phyloP scores from a whole-genome alignment of 2,113 vertebrate genomes.

The Opisthocomus hoazin region DNA sequence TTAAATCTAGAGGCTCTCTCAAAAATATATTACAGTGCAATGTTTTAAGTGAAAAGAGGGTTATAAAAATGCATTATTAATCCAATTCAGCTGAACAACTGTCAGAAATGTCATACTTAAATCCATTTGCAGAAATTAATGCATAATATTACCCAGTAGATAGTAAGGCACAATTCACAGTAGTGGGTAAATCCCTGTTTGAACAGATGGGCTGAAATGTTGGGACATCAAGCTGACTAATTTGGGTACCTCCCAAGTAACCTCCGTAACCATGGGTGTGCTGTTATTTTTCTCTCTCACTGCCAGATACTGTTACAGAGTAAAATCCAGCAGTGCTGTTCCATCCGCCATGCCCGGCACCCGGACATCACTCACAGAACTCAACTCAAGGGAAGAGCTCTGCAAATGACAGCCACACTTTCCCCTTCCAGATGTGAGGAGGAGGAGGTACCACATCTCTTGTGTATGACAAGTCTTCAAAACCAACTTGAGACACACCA shows the following conservation, averaged over 20 bases:
- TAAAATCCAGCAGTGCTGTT: neutral
- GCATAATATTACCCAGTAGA: slow-evolving; percentile 33
- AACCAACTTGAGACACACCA: neutral
- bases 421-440: neutral
- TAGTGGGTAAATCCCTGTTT: slow-evolving; percentile 40
- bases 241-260: slow-evolving; percentile 59
- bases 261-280: slow-evolving; percentile 16
- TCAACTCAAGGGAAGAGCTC: neutral
- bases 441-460: neutral
- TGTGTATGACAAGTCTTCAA: neutral
- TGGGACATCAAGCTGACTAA: slow-evolving; percentile 49
- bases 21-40: neutral
- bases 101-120: slow-evolving; percentile 56
- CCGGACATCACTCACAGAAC: neutral
- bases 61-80: slow-evolving; percentile 56
- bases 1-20: neutral
- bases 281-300: neutral
- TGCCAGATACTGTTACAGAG: neutral
- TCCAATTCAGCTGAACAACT: slow-evolving; percentile 54
- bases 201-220: slow-evolving; percentile 59
- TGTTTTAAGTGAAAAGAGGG: slow-evolving; percentile 23
- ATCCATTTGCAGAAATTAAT: slow-evolving; percentile 51
- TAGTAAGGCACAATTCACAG: neutral
- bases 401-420: neutral
- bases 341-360: neutral